A percentile compares a stretch with the other conserved stretches of the same genome.
Evolutionary conservation across 2,888 invertebrate genomes (phyloP).

Genomic region (Tachystola acroxantha): DNA sequence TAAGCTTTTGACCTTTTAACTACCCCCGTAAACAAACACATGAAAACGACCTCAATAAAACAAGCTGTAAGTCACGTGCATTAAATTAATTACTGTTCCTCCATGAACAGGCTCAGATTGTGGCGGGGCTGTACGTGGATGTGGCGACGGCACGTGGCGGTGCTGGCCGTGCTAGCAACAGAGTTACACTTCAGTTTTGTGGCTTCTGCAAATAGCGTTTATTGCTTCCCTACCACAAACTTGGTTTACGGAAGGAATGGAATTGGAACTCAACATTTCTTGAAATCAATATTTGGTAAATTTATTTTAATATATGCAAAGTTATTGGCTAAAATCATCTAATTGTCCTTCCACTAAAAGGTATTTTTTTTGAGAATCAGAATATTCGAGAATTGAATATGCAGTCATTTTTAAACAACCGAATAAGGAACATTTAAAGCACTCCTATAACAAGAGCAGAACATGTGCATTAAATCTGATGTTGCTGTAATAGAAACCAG

Average conservation of each 20-base stretch:
- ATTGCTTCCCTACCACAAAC: slow-evolving; percentile 38
- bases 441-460: slow-evolving; percentile 7
- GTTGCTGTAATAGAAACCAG: slow-evolving; percentile 30
- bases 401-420: too few relatives aligned
- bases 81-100: slow-evolving; percentile 14
- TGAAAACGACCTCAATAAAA: background rate
- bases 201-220: slow-evolving; percentile 62
- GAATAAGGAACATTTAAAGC: background rate
- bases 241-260: slow-evolving; percentile 31
- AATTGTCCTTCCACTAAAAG: too few relatives aligned
- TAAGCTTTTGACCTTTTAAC: background rate
- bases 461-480: slow-evolving; percentile 49
- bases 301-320: too few relatives aligned
- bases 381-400: too few relatives aligned
- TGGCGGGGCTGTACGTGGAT: slow-evolving; percentile 16
- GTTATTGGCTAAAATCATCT: too few relatives aligned
- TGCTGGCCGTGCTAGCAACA: slow-evolving; percentile 13
- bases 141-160: slow-evolving; percentile 28
- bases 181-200: slow-evolving; percentile 40
- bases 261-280: slow-evolving; percentile 22
- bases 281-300: slow-evolving; percentile 31
- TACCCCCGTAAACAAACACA: background rate
- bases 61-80: slow-evolving; percentile 14
- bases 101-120: slow-evolving; percentile 1
- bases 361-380: too few relatives aligned